These are phyloP conservation scores for Crypturellus tataupa DNA, from an alignment of 2,797 vertebrate genomes.

Conservation along the genomic window DNA sequence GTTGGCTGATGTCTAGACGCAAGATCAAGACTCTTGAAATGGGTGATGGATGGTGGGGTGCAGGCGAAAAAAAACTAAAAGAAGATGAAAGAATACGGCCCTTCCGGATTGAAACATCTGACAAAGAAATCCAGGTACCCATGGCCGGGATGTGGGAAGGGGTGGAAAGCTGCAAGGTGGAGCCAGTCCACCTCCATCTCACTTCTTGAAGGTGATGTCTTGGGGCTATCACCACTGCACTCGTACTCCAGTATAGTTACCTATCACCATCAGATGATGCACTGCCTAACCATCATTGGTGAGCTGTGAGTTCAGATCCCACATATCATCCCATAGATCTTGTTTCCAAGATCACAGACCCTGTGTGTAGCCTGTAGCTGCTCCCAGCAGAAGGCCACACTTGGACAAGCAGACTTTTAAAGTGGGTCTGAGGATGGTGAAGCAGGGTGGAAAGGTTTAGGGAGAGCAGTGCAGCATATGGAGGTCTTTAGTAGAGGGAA, in stretches of 20 bases:
- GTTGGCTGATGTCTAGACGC: constrained; percentile 75
- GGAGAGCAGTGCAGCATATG: neutral
- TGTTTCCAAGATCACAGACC: neutral
- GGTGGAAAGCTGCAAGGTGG: neutral
- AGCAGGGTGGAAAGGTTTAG: accelerated
- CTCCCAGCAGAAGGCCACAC: accelerated
- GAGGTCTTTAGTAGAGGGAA: neutral
- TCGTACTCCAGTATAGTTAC: neutral
- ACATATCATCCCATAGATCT: neutral
- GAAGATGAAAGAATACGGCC: constrained; percentile 77
- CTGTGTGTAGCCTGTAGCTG: neutral
- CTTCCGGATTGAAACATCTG: constrained; percentile 85
- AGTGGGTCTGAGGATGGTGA: neutral
- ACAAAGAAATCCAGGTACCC: constrained; percentile 85
- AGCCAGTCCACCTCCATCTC: neutral
- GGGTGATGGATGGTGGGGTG: constrained; percentile 90
- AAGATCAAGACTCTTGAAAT: constrained; percentile 82
- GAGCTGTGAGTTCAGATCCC: neutral
- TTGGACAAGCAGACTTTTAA: neutral
- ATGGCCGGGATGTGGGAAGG: neutral
- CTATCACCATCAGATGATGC: neutral
- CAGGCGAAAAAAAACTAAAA: constrained; percentile 79
- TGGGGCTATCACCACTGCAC: neutral
- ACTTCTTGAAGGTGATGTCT: accelerated
- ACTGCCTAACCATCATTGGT: neutral